These are phyloP conservation scores for Stichopus horrens DNA, from an alignment of 53 echinoderm and acorn worm species.

Conservation along the genomic window DNA sequence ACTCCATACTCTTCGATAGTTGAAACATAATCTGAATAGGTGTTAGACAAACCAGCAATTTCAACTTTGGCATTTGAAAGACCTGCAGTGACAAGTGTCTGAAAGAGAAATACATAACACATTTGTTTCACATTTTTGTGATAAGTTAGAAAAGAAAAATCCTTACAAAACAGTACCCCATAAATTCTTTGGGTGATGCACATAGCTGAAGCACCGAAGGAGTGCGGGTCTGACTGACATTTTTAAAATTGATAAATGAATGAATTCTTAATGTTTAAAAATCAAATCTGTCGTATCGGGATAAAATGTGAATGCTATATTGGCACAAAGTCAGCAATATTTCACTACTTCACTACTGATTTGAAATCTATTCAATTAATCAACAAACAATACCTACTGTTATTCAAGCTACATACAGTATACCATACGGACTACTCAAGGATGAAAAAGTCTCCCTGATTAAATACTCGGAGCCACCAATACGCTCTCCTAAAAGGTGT, in stretches of 20 bases:
- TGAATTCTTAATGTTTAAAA: background rate
- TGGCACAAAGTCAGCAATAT: too few species aligned
- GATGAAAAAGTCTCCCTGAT: too few species aligned
- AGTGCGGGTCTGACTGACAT: background rate
- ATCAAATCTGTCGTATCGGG: background rate
- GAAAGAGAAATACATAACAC: background rate
- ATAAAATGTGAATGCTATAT: too few species aligned
- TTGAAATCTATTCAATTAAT: too few species aligned
- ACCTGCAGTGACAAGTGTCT: constrained; percentile 69
- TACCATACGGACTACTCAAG: too few species aligned
- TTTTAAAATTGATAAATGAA: background rate
- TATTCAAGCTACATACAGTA: too few species aligned
- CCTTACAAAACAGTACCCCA: background rate
- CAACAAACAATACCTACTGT: too few species aligned
- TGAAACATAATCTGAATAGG: constrained; percentile 82
- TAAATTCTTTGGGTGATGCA: background rate
- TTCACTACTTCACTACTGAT: too few species aligned
- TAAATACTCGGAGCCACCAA: too few species aligned
- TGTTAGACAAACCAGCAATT: constrained; percentile 84
- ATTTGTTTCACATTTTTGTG: background rate
- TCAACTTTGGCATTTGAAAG: constrained; percentile 66
- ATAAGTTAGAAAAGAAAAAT: background rate
- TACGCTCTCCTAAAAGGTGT: too few species aligned
- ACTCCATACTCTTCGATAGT: constrained; percentile 93
- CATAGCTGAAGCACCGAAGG: background rate